These are phyloP conservation scores for Craseonycteris thonglongyai DNA, from an alignment of 2,113 vertebrate species.

Conservation along the genomic window DNA sequence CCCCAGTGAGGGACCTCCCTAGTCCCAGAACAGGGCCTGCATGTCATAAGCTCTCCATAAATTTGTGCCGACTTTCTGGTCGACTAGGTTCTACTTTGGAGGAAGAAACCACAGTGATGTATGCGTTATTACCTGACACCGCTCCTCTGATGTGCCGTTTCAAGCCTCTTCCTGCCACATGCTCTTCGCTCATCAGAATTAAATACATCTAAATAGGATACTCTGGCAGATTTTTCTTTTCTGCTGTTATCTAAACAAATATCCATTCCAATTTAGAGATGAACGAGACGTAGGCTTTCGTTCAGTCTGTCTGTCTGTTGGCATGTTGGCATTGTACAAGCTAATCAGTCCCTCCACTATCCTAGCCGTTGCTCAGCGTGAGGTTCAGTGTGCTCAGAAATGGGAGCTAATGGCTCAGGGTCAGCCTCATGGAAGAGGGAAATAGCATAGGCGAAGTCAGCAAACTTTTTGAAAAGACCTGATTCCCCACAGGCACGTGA, in stretches of 20 bases:
- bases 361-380: conserved; percentile 49
- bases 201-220: conserved; percentile 66
- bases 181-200: conserved; percentile 64
- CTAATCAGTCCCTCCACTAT: conserved; percentile 25
- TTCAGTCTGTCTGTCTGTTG: conserved; percentile 40
- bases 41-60: background rate
- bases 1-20: background rate
- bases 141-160: conserved; percentile 48
- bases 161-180: conserved; percentile 66
- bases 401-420: background rate
- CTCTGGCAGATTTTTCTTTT: conserved; percentile 73
- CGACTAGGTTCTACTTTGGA: background rate
- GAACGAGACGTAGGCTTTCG: conserved; percentile 53
- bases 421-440: background rate
- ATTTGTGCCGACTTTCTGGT: background rate
- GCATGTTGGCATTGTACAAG: conserved; percentile 25
- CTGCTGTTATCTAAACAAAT: conserved; percentile 74
- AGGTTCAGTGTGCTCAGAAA: conserved; percentile 38
- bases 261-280: conserved; percentile 70
- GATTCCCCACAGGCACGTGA: background rate
- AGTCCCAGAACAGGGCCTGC: background rate
- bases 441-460: background rate
- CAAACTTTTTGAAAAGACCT: background rate
- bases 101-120: background rate
- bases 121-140: conserved; percentile 52